Percentiles rank a stretch among this genome's conserved stretches.
phyloP scores from a whole-genome alignment of 2,888 invertebrate genomes.

The Acutogordius australiensis region DNA sequence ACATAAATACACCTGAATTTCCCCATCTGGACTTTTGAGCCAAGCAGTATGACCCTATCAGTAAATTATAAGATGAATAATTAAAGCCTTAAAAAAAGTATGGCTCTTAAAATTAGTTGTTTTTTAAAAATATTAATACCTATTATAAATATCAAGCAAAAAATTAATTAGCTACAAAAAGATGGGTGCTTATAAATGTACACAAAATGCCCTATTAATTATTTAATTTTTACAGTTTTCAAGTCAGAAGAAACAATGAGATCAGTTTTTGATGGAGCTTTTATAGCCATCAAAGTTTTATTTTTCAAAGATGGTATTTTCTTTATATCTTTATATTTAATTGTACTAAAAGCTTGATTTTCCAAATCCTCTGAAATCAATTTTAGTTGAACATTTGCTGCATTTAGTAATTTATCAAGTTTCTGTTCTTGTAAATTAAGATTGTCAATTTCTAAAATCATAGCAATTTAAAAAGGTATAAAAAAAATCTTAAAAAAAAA shows the following conservation, averaged over 20 bases:
- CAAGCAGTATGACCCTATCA: slow-evolving; percentile 41
- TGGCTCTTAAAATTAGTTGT: too few species aligned
- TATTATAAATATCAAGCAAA: too few species aligned
- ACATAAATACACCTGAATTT: slow-evolving; percentile 77
- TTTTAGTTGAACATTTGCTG: slow-evolving; percentile 20
- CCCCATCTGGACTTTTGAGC: slow-evolving; percentile 57
- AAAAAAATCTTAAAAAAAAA: too few species aligned
- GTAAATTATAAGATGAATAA: not conserved
- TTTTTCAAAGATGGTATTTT: slow-evolving; percentile 49
- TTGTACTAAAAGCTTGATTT: slow-evolving; percentile 31
- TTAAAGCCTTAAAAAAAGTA: slow-evolving; percentile 12
- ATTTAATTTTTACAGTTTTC: slow-evolving; percentile 21
- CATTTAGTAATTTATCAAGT: slow-evolving; percentile 33
- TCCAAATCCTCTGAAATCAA: slow-evolving; percentile 21
- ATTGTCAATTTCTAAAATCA: slow-evolving; percentile 34
- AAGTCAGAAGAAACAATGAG: slow-evolving; percentile 39
- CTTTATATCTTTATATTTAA: slow-evolving; percentile 66
- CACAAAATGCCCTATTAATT: too few species aligned
- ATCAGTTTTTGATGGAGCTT: slow-evolving; percentile 70
- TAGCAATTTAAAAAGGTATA: too few species aligned
- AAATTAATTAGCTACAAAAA: too few species aligned
- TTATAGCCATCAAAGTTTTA: slow-evolving; percentile 73
- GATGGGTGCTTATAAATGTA: too few species aligned
- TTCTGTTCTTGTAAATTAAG: slow-evolving; percentile 45
- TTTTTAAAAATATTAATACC: too few species aligned